These are phyloP conservation scores for Phalloptychus januarius DNA, from an alignment of 2,797 vertebrate species.

Conservation along the genomic window DNA sequence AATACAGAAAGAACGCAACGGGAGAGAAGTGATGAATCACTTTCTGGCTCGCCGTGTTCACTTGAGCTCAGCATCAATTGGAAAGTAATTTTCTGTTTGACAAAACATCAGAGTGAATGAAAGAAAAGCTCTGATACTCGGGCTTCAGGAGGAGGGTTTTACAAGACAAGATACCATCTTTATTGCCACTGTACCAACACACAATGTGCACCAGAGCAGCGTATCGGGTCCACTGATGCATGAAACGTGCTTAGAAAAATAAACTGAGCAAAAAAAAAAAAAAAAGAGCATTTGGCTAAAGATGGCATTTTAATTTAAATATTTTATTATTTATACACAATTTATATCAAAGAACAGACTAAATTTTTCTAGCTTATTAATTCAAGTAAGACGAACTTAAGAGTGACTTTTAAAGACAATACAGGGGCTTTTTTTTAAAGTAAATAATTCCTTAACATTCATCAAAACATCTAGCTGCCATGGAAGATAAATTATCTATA, in stretches of 20 bases:
- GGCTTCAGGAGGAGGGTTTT: constrained; percentile 8
- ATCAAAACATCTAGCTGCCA: no score
- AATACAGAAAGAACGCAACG: constrained; percentile 38
- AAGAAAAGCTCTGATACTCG: constrained; percentile 20
- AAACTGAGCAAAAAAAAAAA: no score
- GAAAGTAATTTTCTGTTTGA: constrained; percentile 43
- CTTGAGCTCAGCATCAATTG: constrained; percentile 31
- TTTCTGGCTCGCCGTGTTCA: constrained; percentile 36
- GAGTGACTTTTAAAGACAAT: no score
- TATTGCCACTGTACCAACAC: not conserved
- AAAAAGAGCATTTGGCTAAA: not conserved
- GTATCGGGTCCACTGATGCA: not conserved
- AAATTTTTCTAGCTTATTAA: not conserved
- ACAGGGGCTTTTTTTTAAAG: no score
- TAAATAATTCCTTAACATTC: no score
- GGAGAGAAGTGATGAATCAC: constrained; percentile 34
- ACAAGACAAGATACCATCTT: not conserved
- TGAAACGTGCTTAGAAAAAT: not conserved
- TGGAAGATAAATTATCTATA: no score
- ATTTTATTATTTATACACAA: not conserved
- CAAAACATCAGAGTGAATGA: constrained; percentile 40
- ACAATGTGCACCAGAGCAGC: no score
- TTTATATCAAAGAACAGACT: not conserved
- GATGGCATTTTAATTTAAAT: not conserved
- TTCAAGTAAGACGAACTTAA: no score